Conservation (phyloP, 2,888 invertebrate genomes). For the Agelastica alni region DNA sequence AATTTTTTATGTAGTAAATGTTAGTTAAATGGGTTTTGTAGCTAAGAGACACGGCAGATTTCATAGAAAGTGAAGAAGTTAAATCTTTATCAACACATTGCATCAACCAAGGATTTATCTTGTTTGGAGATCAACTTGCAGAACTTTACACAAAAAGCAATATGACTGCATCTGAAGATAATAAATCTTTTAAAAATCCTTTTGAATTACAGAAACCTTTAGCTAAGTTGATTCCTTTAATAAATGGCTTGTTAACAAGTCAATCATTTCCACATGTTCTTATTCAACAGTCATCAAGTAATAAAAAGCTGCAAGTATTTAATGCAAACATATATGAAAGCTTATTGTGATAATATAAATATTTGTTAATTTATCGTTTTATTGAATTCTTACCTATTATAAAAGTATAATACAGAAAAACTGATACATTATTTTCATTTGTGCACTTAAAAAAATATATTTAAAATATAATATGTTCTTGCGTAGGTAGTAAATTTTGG, state of each 20-base stretch:
- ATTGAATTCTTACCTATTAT: too few species aligned
- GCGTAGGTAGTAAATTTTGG: too few species aligned
- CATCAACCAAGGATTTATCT: slow-evolving; percentile 78
- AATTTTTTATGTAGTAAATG: too few species aligned
- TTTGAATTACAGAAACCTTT: slow-evolving; percentile 75
- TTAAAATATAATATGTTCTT: too few species aligned
- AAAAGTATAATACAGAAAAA: too few species aligned
- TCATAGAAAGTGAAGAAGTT: slow-evolving; percentile 85
- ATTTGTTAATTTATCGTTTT: neutral
- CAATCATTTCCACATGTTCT: slow-evolving; percentile 71
- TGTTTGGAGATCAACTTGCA: slow-evolving; percentile 79
- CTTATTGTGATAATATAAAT: slow-evolving; percentile 56
- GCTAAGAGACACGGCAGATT: slow-evolving; percentile 75
- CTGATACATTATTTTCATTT: too few species aligned
- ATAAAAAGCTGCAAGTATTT: slow-evolving; percentile 80
- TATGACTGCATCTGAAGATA: slow-evolving; percentile 32
- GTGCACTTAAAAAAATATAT: too few species aligned
- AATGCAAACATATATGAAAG: slow-evolving; percentile 93
- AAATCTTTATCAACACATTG: slow-evolving; percentile 73
- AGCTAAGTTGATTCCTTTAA: slow-evolving; percentile 85
- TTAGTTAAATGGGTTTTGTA: too few species aligned
- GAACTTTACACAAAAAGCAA: slow-evolving; percentile 68
- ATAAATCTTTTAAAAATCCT: slow-evolving; percentile 65
- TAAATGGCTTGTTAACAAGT: slow-evolving; percentile 75
- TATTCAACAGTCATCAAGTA: slow-evolving; percentile 74